phyloP scores from a whole-genome alignment of 2,797 vertebrate species.

The Iguana delicatissima region DNA sequence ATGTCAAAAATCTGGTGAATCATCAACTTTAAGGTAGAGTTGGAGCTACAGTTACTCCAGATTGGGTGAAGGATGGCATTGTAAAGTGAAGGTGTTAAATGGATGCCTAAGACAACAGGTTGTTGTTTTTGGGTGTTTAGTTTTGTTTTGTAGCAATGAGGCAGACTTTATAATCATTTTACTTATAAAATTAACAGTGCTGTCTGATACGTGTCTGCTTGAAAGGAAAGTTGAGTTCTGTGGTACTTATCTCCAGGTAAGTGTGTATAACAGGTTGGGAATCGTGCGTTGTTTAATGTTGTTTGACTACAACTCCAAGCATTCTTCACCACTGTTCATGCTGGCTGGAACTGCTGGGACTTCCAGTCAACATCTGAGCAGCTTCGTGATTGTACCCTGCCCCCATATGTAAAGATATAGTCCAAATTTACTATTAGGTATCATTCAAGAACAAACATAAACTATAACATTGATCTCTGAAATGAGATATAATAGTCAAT shows the following conservation, averaged over 20 bases:
- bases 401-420: no score
- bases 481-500: background rate
- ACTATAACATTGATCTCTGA: constrained; percentile 23
- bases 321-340: background rate
- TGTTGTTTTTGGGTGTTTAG: no score
- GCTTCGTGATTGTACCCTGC: no score
- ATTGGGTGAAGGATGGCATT: constrained; percentile 42
- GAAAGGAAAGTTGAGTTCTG: background rate
- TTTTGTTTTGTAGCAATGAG: background rate
- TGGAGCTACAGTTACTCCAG: no score
- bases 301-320: no score
- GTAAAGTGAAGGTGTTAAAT: background rate
- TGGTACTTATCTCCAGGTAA: background rate
- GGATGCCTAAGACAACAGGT: background rate
- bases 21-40: no score
- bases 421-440: background rate
- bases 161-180: background rate
- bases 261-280: background rate
- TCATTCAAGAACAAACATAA: background rate
- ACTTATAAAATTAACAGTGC: constrained; percentile 2
- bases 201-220: background rate
- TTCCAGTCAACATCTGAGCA: no score
- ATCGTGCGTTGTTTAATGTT: no score
- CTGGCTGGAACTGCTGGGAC: background rate
- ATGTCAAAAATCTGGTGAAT: no score